Percentiles rank a stretch among this genome's conserved stretches.
Evolutionary conservation across 2,797 vertebrate genomes (phyloP).

Genomic region (Nasua narica): DNA sequence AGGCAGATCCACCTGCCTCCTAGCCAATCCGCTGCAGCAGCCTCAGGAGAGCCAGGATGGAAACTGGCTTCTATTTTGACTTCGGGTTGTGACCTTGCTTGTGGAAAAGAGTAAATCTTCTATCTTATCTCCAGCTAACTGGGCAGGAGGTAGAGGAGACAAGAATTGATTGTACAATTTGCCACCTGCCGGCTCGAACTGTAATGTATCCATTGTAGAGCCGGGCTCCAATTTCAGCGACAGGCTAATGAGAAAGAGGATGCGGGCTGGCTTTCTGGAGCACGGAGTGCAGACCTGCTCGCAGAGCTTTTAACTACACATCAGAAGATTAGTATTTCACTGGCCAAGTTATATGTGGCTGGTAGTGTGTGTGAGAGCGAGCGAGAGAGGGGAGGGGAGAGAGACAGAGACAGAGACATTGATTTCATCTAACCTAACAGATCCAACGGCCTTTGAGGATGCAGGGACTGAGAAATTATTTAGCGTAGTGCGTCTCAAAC

Average conservation of each 20-base stretch:
- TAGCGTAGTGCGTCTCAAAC: background rate
- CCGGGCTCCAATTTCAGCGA: constrained; percentile 66
- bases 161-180: constrained; percentile 67
- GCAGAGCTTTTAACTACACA: background rate
- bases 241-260: background rate
- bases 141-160: constrained; percentile 66
- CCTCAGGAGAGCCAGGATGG: constrained; percentile 31
- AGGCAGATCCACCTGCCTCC: constrained; percentile 61
- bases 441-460: background rate
- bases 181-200: constrained; percentile 58
- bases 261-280: background rate
- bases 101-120: constrained; percentile 66
- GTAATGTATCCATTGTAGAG: constrained; percentile 64
- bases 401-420: background rate
- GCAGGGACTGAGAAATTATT: background rate
- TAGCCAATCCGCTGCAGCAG: constrained; percentile 66
- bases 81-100: constrained; percentile 71
- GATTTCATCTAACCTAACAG: background rate
- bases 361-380: background rate
- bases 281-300: background rate
- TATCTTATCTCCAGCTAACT: constrained; percentile 69
- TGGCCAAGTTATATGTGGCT: background rate
- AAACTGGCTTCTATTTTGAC: constrained; percentile 73
- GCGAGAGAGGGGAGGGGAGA: background rate
- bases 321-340: background rate